Percentiles rank a stretch among this genome's conserved stretches.
These are phyloP conservation scores for Oscheius myriophilus DNA, from an alignment of 2,888 invertebrate genomes.

Conservation along the genomic window DNA sequence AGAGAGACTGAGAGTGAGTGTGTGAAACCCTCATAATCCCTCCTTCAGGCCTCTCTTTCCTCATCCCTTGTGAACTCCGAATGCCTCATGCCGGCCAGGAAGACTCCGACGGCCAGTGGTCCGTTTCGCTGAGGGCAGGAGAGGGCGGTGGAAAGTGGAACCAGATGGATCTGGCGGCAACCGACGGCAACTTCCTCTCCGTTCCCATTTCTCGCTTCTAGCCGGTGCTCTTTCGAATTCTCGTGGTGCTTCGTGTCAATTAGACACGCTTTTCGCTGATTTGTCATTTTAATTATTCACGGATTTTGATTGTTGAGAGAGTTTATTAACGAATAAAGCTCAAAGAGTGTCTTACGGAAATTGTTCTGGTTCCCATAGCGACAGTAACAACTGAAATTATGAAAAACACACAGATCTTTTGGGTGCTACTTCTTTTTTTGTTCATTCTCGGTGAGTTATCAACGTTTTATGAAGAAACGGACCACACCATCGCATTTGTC, in stretches of 20 bases:
- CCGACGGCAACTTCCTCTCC: conserved; percentile 48
- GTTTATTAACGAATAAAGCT: too few species aligned
- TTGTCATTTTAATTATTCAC: too few species aligned
- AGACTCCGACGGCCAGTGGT: conserved; percentile 71
- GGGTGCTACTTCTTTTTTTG: too few species aligned
- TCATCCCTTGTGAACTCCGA: conserved; percentile 87
- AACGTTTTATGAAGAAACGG: too few species aligned
- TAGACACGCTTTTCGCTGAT: too few species aligned
- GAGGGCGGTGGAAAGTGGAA: conserved; percentile 65
- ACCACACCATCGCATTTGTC: too few species aligned
- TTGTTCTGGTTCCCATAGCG: neutral
- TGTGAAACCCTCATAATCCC: neutral
- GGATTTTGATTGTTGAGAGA: too few species aligned
- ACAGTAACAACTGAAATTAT: neutral
- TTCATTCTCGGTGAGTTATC: too few species aligned
- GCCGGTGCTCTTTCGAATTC: neutral
- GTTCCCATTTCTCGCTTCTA: conserved; percentile 56
- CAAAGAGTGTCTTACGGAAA: too few species aligned
- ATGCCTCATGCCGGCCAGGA: conserved; percentile 79
- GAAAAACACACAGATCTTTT: conserved; percentile 1
- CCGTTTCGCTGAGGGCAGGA: conserved; percentile 73
- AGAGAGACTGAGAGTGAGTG: neutral
- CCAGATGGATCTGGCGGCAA: conserved; percentile 50
- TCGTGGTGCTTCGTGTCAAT: too few species aligned
- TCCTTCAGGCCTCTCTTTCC: conserved; percentile 81